Conservation (phyloP, 2,797 vertebrate genomes). For the Mastacembelus armatus region DNA sequence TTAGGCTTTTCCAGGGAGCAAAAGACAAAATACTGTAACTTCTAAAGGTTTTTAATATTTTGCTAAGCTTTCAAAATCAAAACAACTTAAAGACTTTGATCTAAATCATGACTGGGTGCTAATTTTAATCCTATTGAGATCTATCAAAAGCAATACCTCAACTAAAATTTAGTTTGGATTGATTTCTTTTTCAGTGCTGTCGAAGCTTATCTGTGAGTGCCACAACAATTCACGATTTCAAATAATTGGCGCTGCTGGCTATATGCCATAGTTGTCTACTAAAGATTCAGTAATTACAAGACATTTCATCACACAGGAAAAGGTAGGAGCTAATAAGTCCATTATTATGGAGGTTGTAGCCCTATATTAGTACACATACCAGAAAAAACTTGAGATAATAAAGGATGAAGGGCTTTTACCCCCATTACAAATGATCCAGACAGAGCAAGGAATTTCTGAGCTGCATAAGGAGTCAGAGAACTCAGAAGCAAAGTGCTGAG, state of each 20-base stretch:
- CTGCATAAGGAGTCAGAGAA: conserved; percentile 31
- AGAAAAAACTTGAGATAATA: conserved; percentile 4
- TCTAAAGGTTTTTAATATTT: conserved; percentile 4
- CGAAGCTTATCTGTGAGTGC: conserved; percentile 37
- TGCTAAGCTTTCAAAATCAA: conserved; percentile 25
- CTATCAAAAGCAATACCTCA: conserved; percentile 31
- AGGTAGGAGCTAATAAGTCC: conserved; percentile 19
- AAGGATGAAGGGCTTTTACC: neutral
- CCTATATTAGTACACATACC: conserved; percentile 9
- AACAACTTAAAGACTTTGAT: conserved; percentile 42
- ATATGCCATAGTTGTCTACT: conserved; percentile 41
- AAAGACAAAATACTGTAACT: conserved; percentile 18
- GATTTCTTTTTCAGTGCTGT: conserved; percentile 13
- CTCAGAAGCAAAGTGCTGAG: conserved; percentile 42
- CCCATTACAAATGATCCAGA: conserved; percentile 35
- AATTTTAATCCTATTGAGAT: conserved; percentile 36
- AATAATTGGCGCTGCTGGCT: conserved; percentile 41
- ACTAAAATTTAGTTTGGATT: conserved; percentile 39
- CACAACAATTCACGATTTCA: conserved; percentile 43
- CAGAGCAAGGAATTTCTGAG: conserved; percentile 21
- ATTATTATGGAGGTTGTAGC: conserved; percentile 24
- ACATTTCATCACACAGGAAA: conserved; percentile 44
- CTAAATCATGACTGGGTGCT: conserved; percentile 25
- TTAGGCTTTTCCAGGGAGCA: conserved; percentile 6
- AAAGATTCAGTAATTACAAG: conserved; percentile 49